Base-by-base conservation (phyloP, 2,113 vertebrate genomes). In the Sinocyclocheilus rhinocerous region DNA sequence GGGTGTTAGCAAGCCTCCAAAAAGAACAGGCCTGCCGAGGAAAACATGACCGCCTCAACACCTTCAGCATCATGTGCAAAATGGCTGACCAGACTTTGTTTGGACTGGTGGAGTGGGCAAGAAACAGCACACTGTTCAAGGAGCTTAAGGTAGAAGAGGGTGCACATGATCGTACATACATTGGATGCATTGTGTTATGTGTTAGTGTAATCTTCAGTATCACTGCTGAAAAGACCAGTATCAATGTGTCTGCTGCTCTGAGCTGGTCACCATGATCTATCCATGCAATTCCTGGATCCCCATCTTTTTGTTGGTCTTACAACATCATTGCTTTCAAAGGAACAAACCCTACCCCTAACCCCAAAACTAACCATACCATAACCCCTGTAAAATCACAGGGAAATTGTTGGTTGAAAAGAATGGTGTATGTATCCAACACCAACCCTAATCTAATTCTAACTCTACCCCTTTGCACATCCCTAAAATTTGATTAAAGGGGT, bases 41-140 rank as follows among this genome's bases (percentile, higher is more conserved):
- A 45, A 95, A 95, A 85, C 95, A 95, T 12, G 95, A 95, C 90
- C 7, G 94, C 16, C 92, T 95, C 9, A 95, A 95, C 81, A 96
- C 95, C 6, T 96, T 96, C 88, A 95, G 94, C 84, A 95, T 96
- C 90, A 96, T 96, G 95, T 96, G 95, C 90, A 95, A 95, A 88
- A 95, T 96, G 93, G 94, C 95, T 2, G 95, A 96, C 89, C 95
- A 94, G 89, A 96, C 94, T 9, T 87, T 96, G 80, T 95, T 96
- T 59, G 92, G 94, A 2, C 90, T 96, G 18, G 95, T 96, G 89
- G 94, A 96, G 89, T 96, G 95, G 95, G 94, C 95, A 59, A 92
- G 95, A 84, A 95, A 94, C 90, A 93, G 95, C 9, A 7, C 86
- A 18, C 91, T 95, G 80, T 96, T 96, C 88, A 96, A 95, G 85